phyloP scores from a whole-genome alignment of 2,888 invertebrate genomes.

The Charanyca ferruginea region DNA sequence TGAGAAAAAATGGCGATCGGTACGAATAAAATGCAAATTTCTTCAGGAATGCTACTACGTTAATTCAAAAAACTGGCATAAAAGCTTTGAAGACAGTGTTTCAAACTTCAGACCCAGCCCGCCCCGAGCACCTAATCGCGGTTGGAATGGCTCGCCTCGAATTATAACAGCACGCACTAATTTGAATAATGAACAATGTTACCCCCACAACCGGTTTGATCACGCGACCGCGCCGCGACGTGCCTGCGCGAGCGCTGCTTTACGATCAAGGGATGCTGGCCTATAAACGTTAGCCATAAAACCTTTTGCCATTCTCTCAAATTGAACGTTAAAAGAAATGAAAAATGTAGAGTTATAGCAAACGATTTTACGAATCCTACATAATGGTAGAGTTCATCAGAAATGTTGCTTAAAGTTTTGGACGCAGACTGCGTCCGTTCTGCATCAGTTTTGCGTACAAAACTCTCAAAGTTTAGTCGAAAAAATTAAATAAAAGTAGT shows the following conservation, averaged over 20 bases:
- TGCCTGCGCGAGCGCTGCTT: constrained; percentile 73
- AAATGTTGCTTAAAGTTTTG: constrained; percentile 35
- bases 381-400: constrained; percentile 51
- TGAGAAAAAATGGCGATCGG: constrained; percentile 30
- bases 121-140: constrained; percentile 71
- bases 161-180: constrained; percentile 88
- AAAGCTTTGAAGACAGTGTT: constrained; percentile 59
- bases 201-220: constrained; percentile 83
- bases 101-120: constrained; percentile 54
- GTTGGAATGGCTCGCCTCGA: constrained; percentile 79
- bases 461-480: no score
- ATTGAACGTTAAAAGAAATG: constrained; percentile 65
- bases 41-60: constrained; percentile 31
- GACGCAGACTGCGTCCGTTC: no score
- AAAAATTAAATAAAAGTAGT: no score
- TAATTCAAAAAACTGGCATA: constrained; percentile 34
- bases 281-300: constrained; percentile 78
- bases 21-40: constrained; percentile 44
- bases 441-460: no score
- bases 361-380: constrained; percentile 57
- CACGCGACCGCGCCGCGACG: constrained; percentile 76
- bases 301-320: constrained; percentile 70
- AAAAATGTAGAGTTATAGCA: constrained; percentile 60
- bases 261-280: constrained; percentile 80
- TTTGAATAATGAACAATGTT: constrained; percentile 90